Conservation (phyloP, 2,888 invertebrate genomes). For the Anarsia innoxiella region DNA sequence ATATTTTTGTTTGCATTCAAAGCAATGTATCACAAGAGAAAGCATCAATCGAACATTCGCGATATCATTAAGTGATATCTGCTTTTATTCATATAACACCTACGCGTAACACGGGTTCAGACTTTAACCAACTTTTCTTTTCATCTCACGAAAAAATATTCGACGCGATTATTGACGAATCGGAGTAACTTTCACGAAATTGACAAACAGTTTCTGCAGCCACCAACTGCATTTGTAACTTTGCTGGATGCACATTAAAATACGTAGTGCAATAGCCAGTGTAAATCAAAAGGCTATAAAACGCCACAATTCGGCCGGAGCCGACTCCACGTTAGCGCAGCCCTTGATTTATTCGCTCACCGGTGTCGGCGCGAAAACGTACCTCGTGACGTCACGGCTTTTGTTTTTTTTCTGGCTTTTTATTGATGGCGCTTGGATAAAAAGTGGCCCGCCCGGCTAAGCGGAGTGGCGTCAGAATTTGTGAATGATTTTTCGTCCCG, state of each 20-base stretch:
- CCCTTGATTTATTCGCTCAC: constrained; percentile 65
- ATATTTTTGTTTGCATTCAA: no score
- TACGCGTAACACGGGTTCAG: constrained; percentile 2
- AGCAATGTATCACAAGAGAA: no score
- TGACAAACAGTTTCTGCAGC: constrained; percentile 1
- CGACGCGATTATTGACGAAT: neutral
- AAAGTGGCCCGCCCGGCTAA: constrained; percentile 57
- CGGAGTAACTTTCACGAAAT: neutral
- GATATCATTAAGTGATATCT: constrained; percentile 26
- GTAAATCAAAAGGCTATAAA: constrained; percentile 65
- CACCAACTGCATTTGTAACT: constrained; percentile 4
- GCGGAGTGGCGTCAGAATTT: constrained; percentile 61
- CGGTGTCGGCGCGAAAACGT: constrained; percentile 65
- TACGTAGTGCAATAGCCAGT: constrained; percentile 41
- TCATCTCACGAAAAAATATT: neutral
- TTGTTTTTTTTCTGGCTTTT: constrained; percentile 50
- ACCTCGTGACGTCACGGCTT: constrained; percentile 69
- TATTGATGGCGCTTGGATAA: constrained; percentile 70
- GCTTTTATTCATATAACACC: constrained; percentile 13
- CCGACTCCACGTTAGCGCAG: constrained; percentile 59
- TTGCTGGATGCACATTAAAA: constrained; percentile 33
- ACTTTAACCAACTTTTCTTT: constrained; percentile 4
- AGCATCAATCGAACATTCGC: constrained; percentile 15
- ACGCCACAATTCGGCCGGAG: constrained; percentile 54
- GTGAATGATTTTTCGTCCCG: constrained; percentile 68